phyloP scores from a whole-genome alignment of 2,113 vertebrate genomes.

The Irena cyanogastra region DNA sequence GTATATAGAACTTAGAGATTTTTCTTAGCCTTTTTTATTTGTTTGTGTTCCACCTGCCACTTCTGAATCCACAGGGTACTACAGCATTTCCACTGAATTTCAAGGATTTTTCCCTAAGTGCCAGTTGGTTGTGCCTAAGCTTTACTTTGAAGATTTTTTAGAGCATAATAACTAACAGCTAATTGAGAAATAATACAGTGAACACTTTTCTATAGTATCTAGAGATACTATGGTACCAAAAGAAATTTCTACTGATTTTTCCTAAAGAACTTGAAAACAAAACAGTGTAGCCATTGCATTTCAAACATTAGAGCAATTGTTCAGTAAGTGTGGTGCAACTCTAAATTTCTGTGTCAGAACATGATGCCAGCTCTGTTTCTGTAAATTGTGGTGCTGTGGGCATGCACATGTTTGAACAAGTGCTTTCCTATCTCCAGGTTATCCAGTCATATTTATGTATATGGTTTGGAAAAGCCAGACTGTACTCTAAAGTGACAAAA shows the following conservation, averaged over 20 bases:
- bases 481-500: background rate
- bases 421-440: slow-evolving; percentile 39
- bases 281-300: slow-evolving; percentile 52
- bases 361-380: background rate
- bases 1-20: background rate
- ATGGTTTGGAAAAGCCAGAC: slow-evolving; percentile 17
- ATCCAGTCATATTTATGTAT: background rate
- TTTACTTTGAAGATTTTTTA: background rate
- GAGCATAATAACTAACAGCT: background rate
- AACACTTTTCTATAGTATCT: background rate
- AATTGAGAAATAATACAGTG: background rate
- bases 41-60: background rate
- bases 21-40: background rate
- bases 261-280: slow-evolving; percentile 43
- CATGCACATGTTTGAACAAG: slow-evolving; percentile 47
- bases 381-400: slow-evolving; percentile 24
- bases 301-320: slow-evolving; percentile 58
- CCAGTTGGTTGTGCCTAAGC: background rate
- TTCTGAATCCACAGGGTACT: background rate
- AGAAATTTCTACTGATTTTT: slow-evolving; percentile 13
- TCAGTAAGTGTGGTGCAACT: slow-evolving; percentile 19
- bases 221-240: background rate
- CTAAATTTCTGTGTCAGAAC: slow-evolving; percentile 42
- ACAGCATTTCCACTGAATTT: background rate
- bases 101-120: background rate